Conservation (phyloP, 2,888 invertebrate species). For the Dendrolimus pini region DNA sequence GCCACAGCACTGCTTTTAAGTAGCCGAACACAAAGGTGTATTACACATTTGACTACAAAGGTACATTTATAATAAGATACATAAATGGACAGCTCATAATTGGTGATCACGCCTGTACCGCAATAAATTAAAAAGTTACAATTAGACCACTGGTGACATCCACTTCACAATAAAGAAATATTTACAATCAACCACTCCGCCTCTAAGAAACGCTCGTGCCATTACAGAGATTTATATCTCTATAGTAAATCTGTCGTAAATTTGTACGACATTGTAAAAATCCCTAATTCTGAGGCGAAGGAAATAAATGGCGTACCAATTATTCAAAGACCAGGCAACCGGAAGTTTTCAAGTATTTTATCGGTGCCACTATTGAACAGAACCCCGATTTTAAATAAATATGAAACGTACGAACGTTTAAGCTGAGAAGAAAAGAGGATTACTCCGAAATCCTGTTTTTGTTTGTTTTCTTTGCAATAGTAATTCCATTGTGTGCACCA, state of each 20-base stretch:
- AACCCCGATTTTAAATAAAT: constrained; percentile 64
- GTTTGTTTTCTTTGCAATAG: constrained; percentile 65
- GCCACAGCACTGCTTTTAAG: background rate
- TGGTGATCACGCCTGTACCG: constrained; percentile 20
- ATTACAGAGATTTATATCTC: constrained; percentile 64
- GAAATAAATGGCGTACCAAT: constrained; percentile 69
- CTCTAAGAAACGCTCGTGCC: constrained; percentile 44
- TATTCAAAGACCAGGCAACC: constrained; percentile 58
- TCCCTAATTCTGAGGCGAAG: constrained; percentile 42
- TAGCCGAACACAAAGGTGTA: background rate
- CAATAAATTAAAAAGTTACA: constrained; percentile 30
- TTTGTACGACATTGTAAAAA: constrained; percentile 52
- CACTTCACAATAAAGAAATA: constrained; percentile 37
- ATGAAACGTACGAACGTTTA: constrained; percentile 52
- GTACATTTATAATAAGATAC: background rate
- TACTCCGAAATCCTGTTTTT: constrained; percentile 72
- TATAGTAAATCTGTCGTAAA: constrained; percentile 56
- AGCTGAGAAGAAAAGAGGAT: constrained; percentile 63
- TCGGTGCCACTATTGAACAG: constrained; percentile 48
- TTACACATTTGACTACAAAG: background rate
- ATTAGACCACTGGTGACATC: constrained; percentile 40
- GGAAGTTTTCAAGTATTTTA: constrained; percentile 68
- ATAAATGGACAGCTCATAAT: constrained; percentile 2
- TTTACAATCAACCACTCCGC: constrained; percentile 53
- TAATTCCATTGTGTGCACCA: constrained; percentile 50